Percentiles rank a stretch among this genome's conserved stretches.
Conservation (phyloP, 1,140 invertebrate species). For the Sitophilus oryzae region DNA sequence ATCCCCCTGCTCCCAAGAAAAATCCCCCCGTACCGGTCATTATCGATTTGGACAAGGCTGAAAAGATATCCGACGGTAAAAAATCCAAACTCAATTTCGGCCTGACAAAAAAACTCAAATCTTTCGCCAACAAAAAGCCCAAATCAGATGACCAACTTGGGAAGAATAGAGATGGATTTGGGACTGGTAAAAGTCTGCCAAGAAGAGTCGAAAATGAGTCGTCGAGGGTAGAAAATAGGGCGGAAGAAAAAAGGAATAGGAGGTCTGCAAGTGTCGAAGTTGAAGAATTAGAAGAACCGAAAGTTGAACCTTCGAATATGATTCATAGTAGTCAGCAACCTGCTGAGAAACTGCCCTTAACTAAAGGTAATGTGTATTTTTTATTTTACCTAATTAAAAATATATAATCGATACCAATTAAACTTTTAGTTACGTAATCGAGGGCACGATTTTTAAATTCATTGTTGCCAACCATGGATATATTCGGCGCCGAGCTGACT, state of each 20-base stretch:
- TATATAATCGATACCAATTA: not conserved
- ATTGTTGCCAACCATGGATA: no score
- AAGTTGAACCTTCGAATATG: conserved; percentile 47
- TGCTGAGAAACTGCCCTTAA: conserved; percentile 56
- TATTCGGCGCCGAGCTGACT: no score
- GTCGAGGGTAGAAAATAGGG: no score
- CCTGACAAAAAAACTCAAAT: conserved; percentile 32
- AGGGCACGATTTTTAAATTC: no score
- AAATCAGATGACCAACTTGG: conserved; percentile 20
- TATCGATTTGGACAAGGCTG: conserved; percentile 41
- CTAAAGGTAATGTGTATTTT: conserved; percentile 45
- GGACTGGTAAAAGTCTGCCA: not conserved
- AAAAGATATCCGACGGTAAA: conserved; percentile 33
- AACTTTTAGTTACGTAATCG: no score
- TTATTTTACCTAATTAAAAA: not conserved
- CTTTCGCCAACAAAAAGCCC: conserved; percentile 26
- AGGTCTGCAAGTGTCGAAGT: conserved; percentile 26
- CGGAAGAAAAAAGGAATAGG: conserved; percentile 3
- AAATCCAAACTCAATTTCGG: conserved; percentile 26
- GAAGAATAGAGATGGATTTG: conserved; percentile 14
- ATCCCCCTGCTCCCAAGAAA: conserved; percentile 14
- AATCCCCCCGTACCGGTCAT: conserved; percentile 33
- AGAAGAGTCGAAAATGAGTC: no score
- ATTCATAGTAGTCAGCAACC: conserved; percentile 63
- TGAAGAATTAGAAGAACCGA: conserved; percentile 44